Conservation (phyloP, 2,797 vertebrate genomes). For the Poecilia wingei region DNA sequence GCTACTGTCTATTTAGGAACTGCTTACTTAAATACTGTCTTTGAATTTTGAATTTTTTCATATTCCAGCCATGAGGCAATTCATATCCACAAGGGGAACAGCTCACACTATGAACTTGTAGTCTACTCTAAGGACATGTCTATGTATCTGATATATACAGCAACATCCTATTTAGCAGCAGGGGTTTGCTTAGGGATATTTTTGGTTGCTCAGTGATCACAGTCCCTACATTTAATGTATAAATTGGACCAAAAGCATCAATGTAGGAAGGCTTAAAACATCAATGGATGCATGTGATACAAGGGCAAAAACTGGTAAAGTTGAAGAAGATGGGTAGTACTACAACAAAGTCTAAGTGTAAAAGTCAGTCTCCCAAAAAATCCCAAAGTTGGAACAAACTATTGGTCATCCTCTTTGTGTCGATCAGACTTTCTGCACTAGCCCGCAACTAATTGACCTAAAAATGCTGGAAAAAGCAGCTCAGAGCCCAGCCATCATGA, state of each 20-base stretch:
- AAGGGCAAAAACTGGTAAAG: background rate
- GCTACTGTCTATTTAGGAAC: background rate
- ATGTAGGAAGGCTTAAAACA: background rate
- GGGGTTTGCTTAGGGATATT: background rate
- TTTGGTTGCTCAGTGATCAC: background rate
- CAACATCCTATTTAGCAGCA: background rate
- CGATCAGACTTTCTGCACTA: conserved; percentile 13
- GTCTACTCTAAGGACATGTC: background rate
- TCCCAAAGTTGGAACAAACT: conserved; percentile 12
- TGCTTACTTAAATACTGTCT: background rate
- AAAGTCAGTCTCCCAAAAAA: conserved; percentile 1
- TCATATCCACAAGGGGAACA: background rate
- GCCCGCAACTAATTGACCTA: background rate
- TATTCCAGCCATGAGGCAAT: background rate
- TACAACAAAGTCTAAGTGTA: background rate
- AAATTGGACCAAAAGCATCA: background rate
- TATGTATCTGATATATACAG: background rate
- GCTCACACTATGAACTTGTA: background rate
- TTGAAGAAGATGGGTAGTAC: background rate
- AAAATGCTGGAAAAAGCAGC: conserved; percentile 11
- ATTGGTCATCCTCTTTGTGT: background rate
- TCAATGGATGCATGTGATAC: background rate
- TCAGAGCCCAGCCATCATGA: background rate
- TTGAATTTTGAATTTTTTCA: background rate
- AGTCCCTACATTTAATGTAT: background rate